Evolutionary conservation across 2,797 vertebrate species (phyloP).

Genomic region (Jordanella pulchra): DNA sequence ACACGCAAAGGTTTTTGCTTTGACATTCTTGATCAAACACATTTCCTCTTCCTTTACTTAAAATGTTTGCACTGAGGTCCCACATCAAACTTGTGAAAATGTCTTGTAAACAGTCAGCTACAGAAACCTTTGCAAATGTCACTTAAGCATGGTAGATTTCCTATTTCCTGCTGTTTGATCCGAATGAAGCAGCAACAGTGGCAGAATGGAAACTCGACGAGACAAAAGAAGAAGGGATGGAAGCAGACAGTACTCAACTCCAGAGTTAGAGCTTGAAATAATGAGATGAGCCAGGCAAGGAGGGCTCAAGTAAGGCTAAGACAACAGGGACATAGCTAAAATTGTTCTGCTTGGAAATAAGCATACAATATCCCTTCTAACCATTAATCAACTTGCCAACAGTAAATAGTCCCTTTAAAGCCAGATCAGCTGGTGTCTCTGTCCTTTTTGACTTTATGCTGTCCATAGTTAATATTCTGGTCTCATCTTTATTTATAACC

Average conservation of each 20-base stretch:
- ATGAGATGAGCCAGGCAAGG: constrained; percentile 43
- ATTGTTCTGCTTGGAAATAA: constrained; percentile 32
- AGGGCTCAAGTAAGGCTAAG: constrained; percentile 24
- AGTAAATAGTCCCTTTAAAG: constrained; percentile 60
- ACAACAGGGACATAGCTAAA: constrained; percentile 25
- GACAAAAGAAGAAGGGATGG: constrained; percentile 43
- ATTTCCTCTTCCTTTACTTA: constrained; percentile 28
- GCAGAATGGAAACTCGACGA: constrained; percentile 67
- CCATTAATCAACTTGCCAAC: constrained; percentile 45
- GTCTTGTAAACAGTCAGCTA: constrained; percentile 47
- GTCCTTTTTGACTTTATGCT: constrained; percentile 22
- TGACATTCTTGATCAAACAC: constrained; percentile 20
- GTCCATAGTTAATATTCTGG: neutral
- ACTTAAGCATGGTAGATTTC: constrained; percentile 53
- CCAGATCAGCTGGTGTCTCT: constrained; percentile 58
- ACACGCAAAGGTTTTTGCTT: neutral
- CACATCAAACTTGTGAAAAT: constrained; percentile 45
- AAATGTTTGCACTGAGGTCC: constrained; percentile 41
- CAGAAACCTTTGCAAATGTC: constrained; percentile 68
- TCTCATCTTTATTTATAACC: constrained; percentile 47
- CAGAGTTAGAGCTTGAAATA: constrained; percentile 51
- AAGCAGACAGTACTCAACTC: constrained; percentile 24
- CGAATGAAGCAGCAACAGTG: constrained; percentile 54
- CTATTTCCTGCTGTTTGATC: constrained; percentile 47
- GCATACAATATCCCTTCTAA: constrained; percentile 19